Conservation (phyloP, 2,797 vertebrate species). For the Dendrocincla fuliginosa region DNA sequence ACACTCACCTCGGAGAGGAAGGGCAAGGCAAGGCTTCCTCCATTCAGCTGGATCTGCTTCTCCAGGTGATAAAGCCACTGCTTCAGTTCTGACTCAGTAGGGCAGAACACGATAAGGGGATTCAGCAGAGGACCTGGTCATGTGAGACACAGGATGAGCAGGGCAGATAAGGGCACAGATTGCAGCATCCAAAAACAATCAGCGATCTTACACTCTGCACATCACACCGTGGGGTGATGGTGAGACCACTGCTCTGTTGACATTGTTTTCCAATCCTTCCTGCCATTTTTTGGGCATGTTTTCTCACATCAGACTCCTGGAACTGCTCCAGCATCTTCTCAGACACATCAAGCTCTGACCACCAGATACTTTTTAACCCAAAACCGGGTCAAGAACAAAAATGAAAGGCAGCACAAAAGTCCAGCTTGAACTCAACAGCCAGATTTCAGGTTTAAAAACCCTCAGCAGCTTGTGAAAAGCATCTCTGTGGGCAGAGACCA, state of each 20-base stretch:
- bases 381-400: not conserved
- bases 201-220: not conserved
- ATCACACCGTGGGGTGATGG: accelerated
- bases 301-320: accelerated
- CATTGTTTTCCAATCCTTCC: not conserved
- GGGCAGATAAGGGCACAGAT: not conserved
- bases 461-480: not conserved
- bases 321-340: not conserved
- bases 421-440: not conserved
- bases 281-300: not conserved
- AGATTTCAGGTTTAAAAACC: not conserved
- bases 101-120: conserved; percentile 89
- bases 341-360: not conserved
- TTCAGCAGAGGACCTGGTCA: conserved; percentile 88
- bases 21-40: conserved; percentile 73
- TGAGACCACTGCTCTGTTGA: not conserved
- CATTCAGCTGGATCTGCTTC: conserved; percentile 87
- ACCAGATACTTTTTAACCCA: not conserved
- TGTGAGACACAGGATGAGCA: not conserved
- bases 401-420: not conserved
- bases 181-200: not conserved
- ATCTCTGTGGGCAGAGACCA: accelerated
- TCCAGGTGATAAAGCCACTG: conserved; percentile 91
- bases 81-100: conserved; percentile 84
- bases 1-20: conserved; percentile 68